These are phyloP conservation scores for Marisa cornuarietis DNA, from an alignment of 1,140 invertebrate genomes.

Conservation along the genomic window DNA sequence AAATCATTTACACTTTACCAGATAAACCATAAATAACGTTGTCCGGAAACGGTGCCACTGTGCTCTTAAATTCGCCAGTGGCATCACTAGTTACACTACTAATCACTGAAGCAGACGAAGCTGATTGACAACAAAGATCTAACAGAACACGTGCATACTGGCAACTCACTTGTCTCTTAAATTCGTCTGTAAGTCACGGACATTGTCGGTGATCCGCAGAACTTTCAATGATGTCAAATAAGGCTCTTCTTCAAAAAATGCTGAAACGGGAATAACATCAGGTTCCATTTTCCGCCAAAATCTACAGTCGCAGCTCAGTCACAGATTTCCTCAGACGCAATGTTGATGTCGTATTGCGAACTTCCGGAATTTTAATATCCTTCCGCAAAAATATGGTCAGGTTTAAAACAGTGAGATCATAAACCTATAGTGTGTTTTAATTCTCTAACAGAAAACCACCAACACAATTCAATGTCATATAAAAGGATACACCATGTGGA, in stretches of 20 bases:
- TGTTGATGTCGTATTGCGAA: too few relatives aligned
- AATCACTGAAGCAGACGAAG: background rate
- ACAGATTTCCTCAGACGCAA: too few relatives aligned
- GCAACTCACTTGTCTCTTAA: conserved; percentile 87
- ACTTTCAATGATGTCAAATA: conserved; percentile 84
- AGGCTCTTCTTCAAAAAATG: conserved; percentile 67
- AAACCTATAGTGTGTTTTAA: too few relatives aligned
- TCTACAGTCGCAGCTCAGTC: too few relatives aligned
- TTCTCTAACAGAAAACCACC: too few relatives aligned
- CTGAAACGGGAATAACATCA: conserved; percentile 52
- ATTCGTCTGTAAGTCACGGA: conserved; percentile 93
- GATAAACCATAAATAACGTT: background rate
- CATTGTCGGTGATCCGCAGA: conserved; percentile 81
- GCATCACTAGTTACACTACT: background rate
- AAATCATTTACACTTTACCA: background rate
- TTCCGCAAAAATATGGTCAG: too few relatives aligned
- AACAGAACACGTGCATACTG: conserved; percentile 24
- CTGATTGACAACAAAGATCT: background rate
- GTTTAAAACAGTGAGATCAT: too few relatives aligned
- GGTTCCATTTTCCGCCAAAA: conserved; percentile 46
- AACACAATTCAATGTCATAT: too few relatives aligned
- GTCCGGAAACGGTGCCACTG: background rate
- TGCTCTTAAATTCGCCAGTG: background rate
- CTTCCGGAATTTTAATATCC: too few relatives aligned
- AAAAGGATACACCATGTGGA: too few relatives aligned